Evolutionary conservation across 2,113 vertebrate species (phyloP).

Genomic region (Ictalurus furcatus): DNA sequence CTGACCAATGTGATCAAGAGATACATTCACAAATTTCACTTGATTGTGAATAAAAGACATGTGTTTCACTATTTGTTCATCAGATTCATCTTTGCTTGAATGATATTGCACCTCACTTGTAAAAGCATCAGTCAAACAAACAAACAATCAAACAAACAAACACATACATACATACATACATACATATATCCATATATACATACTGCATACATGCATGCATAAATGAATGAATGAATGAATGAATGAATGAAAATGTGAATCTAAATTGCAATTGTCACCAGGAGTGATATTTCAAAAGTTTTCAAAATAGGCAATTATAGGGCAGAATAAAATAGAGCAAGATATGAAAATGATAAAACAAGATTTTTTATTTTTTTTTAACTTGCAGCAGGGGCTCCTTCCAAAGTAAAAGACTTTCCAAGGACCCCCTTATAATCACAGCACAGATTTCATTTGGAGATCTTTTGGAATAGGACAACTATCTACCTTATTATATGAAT

Average conservation of each 20-base stretch:
- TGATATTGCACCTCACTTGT: background rate
- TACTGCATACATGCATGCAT: no score
- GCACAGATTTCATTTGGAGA: no score
- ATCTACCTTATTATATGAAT: no score
- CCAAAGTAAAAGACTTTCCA: no score
- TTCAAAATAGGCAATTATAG: background rate
- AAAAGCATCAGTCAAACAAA: background rate
- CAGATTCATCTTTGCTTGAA: background rate
- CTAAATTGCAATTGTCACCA: background rate
- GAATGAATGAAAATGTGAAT: background rate
- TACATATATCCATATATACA: no score
- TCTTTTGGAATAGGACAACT: no score
- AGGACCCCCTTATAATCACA: no score
- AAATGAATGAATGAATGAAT: no score
- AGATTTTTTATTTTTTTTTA: no score
- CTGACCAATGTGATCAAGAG: background rate
- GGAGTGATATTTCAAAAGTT: background rate
- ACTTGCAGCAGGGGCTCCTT: no score
- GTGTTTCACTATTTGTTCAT: background rate
- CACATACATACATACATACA: no score
- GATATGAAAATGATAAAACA: background rate
- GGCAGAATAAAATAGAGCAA: background rate
- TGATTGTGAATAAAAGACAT: background rate
- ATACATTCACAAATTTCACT: background rate
- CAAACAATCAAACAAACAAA: background rate